A percentile compares a stretch with the other conserved stretches of the same genome.
Conservation (phyloP, 1,140 invertebrate genomes). For the Meloidogyne chitwoodi region DNA sequence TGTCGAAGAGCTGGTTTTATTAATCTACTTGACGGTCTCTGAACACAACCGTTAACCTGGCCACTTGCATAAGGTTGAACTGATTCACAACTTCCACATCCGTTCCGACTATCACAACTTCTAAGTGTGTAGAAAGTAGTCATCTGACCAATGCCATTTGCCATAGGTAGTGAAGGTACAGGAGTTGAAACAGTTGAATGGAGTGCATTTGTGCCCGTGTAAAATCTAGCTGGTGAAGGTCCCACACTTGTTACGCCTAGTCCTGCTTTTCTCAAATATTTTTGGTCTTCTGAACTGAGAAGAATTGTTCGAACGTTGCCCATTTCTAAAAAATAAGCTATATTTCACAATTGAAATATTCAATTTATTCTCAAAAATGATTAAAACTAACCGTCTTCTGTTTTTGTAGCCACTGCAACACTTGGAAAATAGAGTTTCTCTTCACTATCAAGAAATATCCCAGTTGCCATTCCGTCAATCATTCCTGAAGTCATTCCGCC, state of each 20-base stretch:
- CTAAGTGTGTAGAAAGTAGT: slow-evolving; percentile 19
- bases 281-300: slow-evolving; percentile 25
- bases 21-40: neutral
- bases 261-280: neutral
- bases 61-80: slow-evolving; percentile 4
- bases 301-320: slow-evolving; percentile 38
- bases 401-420: slow-evolving; percentile 14
- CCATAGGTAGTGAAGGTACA: neutral
- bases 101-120: slow-evolving; percentile 17
- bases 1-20: neutral
- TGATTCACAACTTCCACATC: neutral
- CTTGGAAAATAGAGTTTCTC: slow-evolving; percentile 29
- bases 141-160: neutral
- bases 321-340: slow-evolving; percentile 17
- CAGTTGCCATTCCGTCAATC: slow-evolving; percentile 13
- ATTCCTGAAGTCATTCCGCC: neutral
- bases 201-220: neutral
- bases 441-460: slow-evolving; percentile 21
- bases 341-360: neutral
- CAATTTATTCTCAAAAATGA: neutral
- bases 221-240: slow-evolving; percentile 3
- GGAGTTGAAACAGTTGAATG: slow-evolving; percentile 18
- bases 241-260: neutral
- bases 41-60: neutral
- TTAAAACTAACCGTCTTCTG: slow-evolving; percentile 19